These are phyloP conservation scores for Chloroclystis v-ata DNA, from an alignment of 2,888 invertebrate genomes.

Conservation along the genomic window DNA sequence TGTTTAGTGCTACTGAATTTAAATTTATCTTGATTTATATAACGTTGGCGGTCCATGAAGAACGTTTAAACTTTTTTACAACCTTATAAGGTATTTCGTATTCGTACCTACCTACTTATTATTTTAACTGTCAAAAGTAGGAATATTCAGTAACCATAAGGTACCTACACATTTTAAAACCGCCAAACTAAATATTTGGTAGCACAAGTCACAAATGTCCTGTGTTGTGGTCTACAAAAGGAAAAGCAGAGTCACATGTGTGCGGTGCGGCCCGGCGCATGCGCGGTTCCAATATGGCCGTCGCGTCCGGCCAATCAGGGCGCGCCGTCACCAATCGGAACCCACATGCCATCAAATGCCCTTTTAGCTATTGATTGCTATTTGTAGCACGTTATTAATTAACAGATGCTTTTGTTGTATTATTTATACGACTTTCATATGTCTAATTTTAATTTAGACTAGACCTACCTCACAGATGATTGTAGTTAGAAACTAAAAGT, in stretches of 20 bases:
- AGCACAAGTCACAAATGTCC: conserved; percentile 18
- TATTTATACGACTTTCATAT: conserved; percentile 12
- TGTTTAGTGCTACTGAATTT: not conserved
- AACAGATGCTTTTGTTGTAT: conserved; percentile 32
- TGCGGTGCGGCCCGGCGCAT: conserved; percentile 55
- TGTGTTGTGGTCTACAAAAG: conserved; percentile 33
- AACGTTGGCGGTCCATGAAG: not conserved
- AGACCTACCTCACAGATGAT: too few relatives aligned
- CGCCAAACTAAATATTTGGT: conserved; percentile 8
- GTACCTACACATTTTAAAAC: not conserved
- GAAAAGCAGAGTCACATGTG: conserved; percentile 52
- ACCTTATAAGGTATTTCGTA: too few relatives aligned
- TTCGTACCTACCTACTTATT: too few relatives aligned
- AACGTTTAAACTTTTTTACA: too few relatives aligned
- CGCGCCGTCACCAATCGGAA: conserved; percentile 41
- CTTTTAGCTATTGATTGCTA: conserved; percentile 64
- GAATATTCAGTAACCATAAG: not conserved
- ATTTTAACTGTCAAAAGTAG: too few relatives aligned
- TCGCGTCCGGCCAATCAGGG: conserved; percentile 57
- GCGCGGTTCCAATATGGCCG: conserved; percentile 73
- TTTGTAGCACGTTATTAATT: conserved; percentile 51
- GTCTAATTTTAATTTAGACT: too few relatives aligned
- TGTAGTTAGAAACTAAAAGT: too few relatives aligned
- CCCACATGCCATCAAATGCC: conserved; percentile 54
- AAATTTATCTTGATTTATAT: not conserved